Conservation (phyloP, 2,113 vertebrate species). For the Athene noctua region DNA sequence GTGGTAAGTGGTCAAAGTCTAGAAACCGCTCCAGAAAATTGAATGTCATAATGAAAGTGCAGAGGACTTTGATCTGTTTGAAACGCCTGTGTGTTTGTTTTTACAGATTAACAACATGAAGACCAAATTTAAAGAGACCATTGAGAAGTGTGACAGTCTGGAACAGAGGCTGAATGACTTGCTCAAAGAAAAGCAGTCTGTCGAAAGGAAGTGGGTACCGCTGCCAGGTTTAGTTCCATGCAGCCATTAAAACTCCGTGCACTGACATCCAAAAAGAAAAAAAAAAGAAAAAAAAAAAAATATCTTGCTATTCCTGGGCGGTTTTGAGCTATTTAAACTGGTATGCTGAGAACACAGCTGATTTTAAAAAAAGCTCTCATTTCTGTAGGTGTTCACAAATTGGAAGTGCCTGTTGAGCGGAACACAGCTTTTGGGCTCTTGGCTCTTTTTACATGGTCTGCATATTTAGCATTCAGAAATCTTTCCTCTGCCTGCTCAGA, state of each 20-base stretch:
- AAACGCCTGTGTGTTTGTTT: conserved; percentile 52
- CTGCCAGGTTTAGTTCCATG: conserved; percentile 14
- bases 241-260: neutral
- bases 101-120: conserved; percentile 98
- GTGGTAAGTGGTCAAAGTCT: neutral
- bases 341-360: neutral
- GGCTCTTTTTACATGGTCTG: neutral
- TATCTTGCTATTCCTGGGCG: conserved; percentile 5
- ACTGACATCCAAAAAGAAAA: neutral
- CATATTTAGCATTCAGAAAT: neutral
- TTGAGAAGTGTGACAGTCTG: conserved; percentile 95
- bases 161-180: conserved; percentile 89
- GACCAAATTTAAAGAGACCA: conserved; percentile 96
- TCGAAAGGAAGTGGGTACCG: conserved; percentile 90
- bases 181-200: conserved; percentile 89
- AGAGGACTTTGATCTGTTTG: conserved; percentile 18
- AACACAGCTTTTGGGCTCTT: neutral
- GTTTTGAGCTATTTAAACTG: conserved; percentile 29
- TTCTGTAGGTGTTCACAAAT: conserved; percentile 47
- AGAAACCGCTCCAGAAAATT: neutral
- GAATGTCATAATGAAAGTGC: neutral
- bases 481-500: neutral
- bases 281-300: neutral
- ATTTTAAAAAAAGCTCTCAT: neutral
- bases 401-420: neutral